phyloP scores from a whole-genome alignment of 2,888 invertebrate species.

The Sinelater perroti region DNA sequence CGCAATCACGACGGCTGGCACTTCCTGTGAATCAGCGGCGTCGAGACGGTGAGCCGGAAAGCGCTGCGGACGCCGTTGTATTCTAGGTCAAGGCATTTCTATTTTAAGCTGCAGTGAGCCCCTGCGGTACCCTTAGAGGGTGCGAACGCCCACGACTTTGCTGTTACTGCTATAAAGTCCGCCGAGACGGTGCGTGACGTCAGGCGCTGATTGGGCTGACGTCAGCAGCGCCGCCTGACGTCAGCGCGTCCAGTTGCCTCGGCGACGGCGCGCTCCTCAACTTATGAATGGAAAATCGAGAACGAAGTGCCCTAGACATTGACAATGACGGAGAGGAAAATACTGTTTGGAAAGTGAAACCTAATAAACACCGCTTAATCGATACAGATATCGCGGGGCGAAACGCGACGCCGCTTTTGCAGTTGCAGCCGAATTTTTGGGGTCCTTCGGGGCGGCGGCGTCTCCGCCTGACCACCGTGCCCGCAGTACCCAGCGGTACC shows the following conservation, averaged over 20 bases:
- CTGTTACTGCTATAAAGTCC: slow-evolving; percentile 45
- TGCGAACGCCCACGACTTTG: slow-evolving; percentile 45
- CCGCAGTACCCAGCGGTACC: no score
- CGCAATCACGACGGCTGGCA: no score
- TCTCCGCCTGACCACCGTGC: no score
- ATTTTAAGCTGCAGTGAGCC: slow-evolving; percentile 42
- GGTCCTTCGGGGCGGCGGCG: no score
- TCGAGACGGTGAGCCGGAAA: not conserved
- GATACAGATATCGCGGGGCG: slow-evolving; percentile 11
- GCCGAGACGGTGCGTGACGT: slow-evolving; percentile 52
- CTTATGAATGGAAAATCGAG: slow-evolving; percentile 50
- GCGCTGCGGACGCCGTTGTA: slow-evolving; percentile 14
- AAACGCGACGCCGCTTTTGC: no score
- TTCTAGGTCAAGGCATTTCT: slow-evolving; percentile 46
- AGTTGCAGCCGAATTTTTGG: no score
- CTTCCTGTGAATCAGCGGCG: not conserved
- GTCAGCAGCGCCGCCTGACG: slow-evolving; percentile 47
- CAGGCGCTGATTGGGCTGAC: slow-evolving; percentile 46
- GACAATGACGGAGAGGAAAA: slow-evolving; percentile 43
- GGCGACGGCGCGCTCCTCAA: slow-evolving; percentile 41
- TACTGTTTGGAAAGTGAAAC: slow-evolving; percentile 44
- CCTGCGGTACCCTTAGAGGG: slow-evolving; percentile 34
- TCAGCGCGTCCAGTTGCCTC: slow-evolving; percentile 47
- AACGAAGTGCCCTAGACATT: slow-evolving; percentile 45
- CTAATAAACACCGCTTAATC: slow-evolving; percentile 31